These are phyloP conservation scores for Micromussa lordhowensis DNA, from an alignment of 92 coral and sea anemone species.

Conservation along the genomic window DNA sequence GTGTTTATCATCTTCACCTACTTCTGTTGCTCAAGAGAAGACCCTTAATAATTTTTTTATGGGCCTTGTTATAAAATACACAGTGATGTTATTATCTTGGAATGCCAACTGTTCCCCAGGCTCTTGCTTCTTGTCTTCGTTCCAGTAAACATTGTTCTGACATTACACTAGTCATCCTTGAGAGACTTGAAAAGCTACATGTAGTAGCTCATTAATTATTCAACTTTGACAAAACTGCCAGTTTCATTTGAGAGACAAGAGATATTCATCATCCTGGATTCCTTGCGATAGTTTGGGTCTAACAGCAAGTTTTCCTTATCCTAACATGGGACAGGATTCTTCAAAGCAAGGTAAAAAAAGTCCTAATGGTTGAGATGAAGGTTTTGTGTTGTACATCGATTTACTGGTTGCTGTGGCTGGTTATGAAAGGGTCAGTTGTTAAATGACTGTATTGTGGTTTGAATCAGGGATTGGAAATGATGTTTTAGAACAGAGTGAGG, in stretches of 20 bases:
- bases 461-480: conserved; percentile 83
- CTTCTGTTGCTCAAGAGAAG: neutral
- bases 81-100: conserved; percentile 48
- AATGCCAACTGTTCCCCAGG: conserved; percentile 77
- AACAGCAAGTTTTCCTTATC: conserved; percentile 4
- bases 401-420: conserved; percentile 32
- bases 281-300: neutral
- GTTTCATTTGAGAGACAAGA: conserved; percentile 7
- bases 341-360: conserved; percentile 82
- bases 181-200: conserved; percentile 2
- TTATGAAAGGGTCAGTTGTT: conserved; percentile 54
- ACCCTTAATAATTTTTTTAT: neutral
- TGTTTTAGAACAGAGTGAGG: conserved; percentile 86
- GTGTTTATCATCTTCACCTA: neutral
- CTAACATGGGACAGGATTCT: conserved; percentile 91
- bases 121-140: neutral
- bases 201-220: conserved; percentile 62
- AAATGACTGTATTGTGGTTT: conserved; percentile 44
- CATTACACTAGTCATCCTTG: conserved; percentile 3
- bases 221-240: conserved; percentile 41
- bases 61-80: neutral
- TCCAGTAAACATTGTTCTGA: conserved; percentile 12
- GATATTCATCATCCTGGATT: neutral
- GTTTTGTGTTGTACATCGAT: conserved; percentile 37
- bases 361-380: conserved; percentile 16